Conservation (phyloP, 2,113 vertebrate genomes). For the Chlorodrepanis virens region DNA sequence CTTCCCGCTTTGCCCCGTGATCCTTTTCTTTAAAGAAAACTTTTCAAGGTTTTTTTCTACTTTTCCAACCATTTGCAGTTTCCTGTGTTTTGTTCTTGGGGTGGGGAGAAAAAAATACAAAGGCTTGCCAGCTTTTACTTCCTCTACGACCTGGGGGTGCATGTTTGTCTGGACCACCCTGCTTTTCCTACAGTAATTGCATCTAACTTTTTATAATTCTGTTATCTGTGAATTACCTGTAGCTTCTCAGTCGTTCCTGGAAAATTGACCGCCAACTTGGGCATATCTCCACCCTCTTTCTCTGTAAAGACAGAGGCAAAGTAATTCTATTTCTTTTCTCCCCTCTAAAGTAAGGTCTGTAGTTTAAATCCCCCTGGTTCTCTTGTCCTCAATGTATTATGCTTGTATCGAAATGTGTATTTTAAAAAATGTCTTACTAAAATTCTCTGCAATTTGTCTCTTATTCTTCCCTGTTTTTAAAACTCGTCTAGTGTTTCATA, state of each 20-base stretch:
- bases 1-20: conserved; percentile 35
- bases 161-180: conserved; percentile 57
- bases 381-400: conserved; percentile 45
- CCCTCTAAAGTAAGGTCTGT: conserved; percentile 57
- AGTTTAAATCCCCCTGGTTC: conserved; percentile 53
- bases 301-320: conserved; percentile 79
- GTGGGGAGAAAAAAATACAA: neutral
- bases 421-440: neutral
- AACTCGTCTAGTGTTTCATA: neutral
- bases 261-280: conserved; percentile 75
- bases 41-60: neutral
- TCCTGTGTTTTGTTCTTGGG: conserved; percentile 43
- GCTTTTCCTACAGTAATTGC: conserved; percentile 52
- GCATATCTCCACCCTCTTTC: conserved; percentile 78
- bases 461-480: conserved; percentile 7
- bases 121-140: conserved; percentile 35
- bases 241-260: conserved; percentile 73
- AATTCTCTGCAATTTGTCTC: conserved; percentile 3
- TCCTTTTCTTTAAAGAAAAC: conserved; percentile 34
- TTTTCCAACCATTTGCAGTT: conserved; percentile 27
- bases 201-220: conserved; percentile 59
- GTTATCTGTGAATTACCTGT: conserved; percentile 67
- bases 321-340: conserved; percentile 57
- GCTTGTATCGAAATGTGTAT: conserved; percentile 7
- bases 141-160: conserved; percentile 28